A percentile compares a stretch with the other conserved stretches of the same genome.
These are phyloP conservation scores for Balanococcus diminutus DNA, from an alignment of 2,888 invertebrate species.

Conservation along the genomic window DNA sequence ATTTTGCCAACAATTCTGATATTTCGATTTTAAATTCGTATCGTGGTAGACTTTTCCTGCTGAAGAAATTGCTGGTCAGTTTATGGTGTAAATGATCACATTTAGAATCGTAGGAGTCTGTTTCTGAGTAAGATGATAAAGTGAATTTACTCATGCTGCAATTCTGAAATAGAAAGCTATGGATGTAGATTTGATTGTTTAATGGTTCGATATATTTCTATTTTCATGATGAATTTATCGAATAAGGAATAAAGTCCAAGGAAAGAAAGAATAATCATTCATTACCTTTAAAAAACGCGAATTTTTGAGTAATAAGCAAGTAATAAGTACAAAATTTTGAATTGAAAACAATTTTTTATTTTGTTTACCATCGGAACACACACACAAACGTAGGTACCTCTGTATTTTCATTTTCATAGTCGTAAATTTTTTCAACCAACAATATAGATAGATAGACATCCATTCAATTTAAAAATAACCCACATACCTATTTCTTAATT, in stretches of 20 bases:
- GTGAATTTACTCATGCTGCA: neutral
- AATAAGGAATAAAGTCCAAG: too few species aligned
- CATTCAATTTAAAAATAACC: too few species aligned
- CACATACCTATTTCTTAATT: too few species aligned
- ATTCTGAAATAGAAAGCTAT: neutral
- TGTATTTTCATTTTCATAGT: neutral
- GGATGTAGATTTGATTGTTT: neutral
- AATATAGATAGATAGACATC: too few species aligned
- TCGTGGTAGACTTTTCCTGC: neutral
- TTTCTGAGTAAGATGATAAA: neutral
- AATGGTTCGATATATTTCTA: too few species aligned
- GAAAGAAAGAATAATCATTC: too few species aligned
- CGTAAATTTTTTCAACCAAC: too few species aligned
- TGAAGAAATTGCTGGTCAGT: neutral
- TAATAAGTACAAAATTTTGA: neutral
- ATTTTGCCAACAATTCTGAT: slow-evolving; percentile 8
- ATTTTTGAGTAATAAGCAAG: too few species aligned
- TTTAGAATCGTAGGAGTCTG: neutral
- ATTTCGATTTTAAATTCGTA: neutral
- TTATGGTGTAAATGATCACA: neutral
- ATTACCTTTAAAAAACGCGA: neutral
- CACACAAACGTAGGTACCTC: neutral
- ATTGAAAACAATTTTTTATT: neutral
- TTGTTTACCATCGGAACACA: neutral
- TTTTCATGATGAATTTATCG: too few species aligned